These are phyloP conservation scores for Crypturellus undulatus DNA, from an alignment of 2,113 vertebrate species.

Conservation along the genomic window DNA sequence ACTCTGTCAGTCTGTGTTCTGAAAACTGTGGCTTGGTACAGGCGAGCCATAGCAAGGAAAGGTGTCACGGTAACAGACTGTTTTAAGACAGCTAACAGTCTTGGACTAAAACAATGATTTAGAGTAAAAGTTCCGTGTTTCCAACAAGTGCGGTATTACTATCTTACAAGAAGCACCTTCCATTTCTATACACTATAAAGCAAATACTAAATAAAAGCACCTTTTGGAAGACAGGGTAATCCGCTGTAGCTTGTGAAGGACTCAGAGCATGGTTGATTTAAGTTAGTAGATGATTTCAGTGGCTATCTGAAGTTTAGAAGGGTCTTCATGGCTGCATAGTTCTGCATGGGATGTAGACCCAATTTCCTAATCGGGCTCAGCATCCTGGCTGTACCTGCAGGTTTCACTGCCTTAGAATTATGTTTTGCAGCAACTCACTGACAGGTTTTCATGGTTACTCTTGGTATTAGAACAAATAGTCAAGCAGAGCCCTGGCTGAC, in stretches of 20 bases:
- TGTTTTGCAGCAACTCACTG: not conserved
- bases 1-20: not conserved
- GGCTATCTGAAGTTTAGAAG: not conserved
- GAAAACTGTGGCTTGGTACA: not conserved
- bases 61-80: not conserved
- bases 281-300: not conserved
- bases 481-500: not conserved
- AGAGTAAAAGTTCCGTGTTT: not conserved
- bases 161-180: not conserved
- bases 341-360: not conserved
- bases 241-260: not conserved
- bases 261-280: accelerated
- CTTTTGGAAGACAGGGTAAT: not conserved
- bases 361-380: not conserved
- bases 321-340: not conserved
- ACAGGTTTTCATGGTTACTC: not conserved
- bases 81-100: not conserved
- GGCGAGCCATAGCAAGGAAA: not conserved
- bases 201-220: not conserved
- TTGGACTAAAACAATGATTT: not conserved
- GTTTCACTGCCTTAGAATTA: not conserved
- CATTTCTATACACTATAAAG: not conserved
- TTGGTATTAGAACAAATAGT: not conserved
- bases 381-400: not conserved
- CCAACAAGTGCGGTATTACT: not conserved